phyloP scores from a whole-genome alignment of 53 echinoderm and acorn worm genomes.

The Glandiceps talaboti region DNA sequence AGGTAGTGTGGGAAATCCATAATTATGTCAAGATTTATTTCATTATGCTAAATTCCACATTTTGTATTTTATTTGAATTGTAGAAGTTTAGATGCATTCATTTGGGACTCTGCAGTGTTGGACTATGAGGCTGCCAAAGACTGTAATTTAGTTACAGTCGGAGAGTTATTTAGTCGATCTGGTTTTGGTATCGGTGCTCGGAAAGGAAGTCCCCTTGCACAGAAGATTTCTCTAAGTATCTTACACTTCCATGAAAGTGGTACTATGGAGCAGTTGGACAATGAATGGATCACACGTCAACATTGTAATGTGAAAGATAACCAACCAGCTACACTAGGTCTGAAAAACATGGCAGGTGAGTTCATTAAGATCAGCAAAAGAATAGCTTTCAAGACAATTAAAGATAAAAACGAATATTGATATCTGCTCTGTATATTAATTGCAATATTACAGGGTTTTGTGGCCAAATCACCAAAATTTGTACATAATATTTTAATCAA shows the following conservation, averaged over 20 bases:
- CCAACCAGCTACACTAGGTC: conserved; percentile 36
- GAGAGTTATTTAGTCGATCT: conserved; percentile 45
- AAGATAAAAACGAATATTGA: too few species aligned
- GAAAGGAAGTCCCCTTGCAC: conserved; percentile 32
- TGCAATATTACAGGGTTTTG: too few species aligned
- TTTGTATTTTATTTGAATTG: too few species aligned
- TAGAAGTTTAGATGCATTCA: conserved; percentile 44
- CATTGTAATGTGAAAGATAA: conserved; percentile 24
- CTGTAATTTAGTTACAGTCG: conserved; percentile 40
- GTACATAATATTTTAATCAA: too few species aligned
- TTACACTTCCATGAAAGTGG: conserved; percentile 38
- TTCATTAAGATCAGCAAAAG: too few species aligned
- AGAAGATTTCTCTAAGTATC: conserved; percentile 32
- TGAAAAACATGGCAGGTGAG: conserved; percentile 46
- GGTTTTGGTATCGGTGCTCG: conserved; percentile 44
- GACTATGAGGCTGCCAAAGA: conserved; percentile 42
- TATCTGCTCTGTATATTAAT: too few species aligned
- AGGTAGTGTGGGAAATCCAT: too few species aligned
- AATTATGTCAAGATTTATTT: too few species aligned
- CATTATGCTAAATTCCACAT: too few species aligned
- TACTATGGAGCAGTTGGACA: conserved; percentile 29
- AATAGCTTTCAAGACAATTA: too few species aligned
- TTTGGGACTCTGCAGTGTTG: conserved; percentile 52
- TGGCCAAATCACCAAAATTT: too few species aligned
- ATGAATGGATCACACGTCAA: conserved; percentile 29